These are phyloP conservation scores for Festucalex cinctus DNA, from an alignment of 2,113 vertebrate genomes.

Conservation along the genomic window DNA sequence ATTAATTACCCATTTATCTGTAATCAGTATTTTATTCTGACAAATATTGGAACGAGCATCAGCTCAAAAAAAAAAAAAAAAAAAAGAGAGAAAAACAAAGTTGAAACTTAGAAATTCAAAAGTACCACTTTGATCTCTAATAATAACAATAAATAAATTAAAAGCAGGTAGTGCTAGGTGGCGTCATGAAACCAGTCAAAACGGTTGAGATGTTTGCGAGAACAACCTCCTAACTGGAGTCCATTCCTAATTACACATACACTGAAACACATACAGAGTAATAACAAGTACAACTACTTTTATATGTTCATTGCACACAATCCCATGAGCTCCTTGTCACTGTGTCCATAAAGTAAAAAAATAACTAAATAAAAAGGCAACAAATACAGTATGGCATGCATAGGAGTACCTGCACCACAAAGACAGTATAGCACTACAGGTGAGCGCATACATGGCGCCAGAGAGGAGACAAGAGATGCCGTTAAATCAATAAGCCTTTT, in stretches of 20 bases:
- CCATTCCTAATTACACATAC: slow-evolving; percentile 57
- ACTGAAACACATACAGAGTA: slow-evolving; percentile 53
- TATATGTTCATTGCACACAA: slow-evolving; percentile 47
- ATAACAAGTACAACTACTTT: slow-evolving; percentile 47
- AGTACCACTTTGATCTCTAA: not conserved
- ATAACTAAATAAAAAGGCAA: slow-evolving; percentile 44
- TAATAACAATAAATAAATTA: slow-evolving; percentile 2
- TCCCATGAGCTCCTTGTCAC: slow-evolving; percentile 4
- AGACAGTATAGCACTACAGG: slow-evolving; percentile 32
- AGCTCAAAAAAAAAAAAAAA: no score
- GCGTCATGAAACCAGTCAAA: slow-evolving; percentile 8
- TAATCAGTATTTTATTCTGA: no score
- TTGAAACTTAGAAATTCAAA: not conserved
- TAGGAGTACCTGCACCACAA: slow-evolving; percentile 66
- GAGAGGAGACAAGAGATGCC: slow-evolving; percentile 24
- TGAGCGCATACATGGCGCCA: slow-evolving; percentile 36
- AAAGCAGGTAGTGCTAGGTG: slow-evolving; percentile 4
- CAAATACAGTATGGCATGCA: slow-evolving; percentile 68
- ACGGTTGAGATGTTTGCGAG: slow-evolving; percentile 11
- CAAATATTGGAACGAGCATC: not conserved
- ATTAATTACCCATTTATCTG: no score
- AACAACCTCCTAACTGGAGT: slow-evolving; percentile 46
- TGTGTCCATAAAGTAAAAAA: slow-evolving; percentile 1
- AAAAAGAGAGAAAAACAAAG: no score
- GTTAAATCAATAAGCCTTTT: not conserved